Percentiles rank a stretch among this genome's conserved stretches.
phyloP scores from a whole-genome alignment of 2,797 vertebrate genomes.

The Triplophysa bombifrons region DNA sequence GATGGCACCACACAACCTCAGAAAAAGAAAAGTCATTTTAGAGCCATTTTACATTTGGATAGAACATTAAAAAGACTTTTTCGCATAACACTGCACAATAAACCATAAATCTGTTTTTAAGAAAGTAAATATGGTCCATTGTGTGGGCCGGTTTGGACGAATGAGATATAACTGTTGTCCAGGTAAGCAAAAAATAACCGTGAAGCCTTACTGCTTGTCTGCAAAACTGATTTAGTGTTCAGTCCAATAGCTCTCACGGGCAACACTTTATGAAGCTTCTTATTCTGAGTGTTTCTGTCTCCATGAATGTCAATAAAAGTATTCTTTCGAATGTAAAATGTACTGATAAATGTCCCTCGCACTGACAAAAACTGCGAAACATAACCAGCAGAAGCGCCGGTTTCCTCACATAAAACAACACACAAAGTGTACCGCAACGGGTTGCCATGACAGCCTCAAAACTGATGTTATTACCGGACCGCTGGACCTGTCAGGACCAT shows the following conservation, averaged over 20 bases:
- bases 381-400: not conserved
- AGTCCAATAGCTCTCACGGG: not conserved
- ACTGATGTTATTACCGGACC: conserved; percentile 14
- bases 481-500: conserved; percentile 9
- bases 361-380: not conserved
- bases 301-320: not conserved
- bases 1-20: too few relatives aligned
- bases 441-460: conserved; percentile 24
- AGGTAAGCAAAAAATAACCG: not conserved
- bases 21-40: not conserved
- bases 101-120: not conserved
- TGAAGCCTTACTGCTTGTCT: not conserved
- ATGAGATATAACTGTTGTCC: not conserved
- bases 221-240: not conserved
- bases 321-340: not conserved
- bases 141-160: not conserved
- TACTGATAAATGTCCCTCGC: not conserved
- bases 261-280: not conserved
- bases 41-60: not conserved
- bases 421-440: not conserved
- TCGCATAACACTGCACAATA: not conserved
- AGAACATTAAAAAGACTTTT: not conserved
- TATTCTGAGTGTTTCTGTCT: not conserved
- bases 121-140: not conserved
- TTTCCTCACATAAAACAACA: not conserved